phyloP scores from a whole-genome alignment of 2,113 vertebrate species.

The Sakesphorus luctuosus region DNA sequence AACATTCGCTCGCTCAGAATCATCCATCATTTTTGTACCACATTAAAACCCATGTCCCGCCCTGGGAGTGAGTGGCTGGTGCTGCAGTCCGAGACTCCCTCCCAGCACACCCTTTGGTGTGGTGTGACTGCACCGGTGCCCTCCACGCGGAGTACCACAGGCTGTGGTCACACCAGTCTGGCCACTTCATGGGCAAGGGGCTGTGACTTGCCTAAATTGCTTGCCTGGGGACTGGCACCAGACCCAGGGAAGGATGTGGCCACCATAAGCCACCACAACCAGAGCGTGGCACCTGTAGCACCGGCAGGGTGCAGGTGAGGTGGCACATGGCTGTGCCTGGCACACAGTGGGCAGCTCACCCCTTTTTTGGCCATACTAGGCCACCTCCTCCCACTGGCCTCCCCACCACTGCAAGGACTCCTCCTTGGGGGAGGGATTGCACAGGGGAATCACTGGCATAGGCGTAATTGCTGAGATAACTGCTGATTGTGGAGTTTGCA shows the following conservation, averaged over 20 bases:
- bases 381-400: no score
- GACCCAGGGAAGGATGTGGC: not conserved
- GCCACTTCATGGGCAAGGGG: fast-evolving
- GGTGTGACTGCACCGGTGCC: fast-evolving
- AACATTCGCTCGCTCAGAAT: constrained; percentile 4
- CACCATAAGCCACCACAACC: not conserved
- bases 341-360: not conserved
- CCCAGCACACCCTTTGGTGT: not conserved
- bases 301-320: not conserved
- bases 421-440: not conserved
- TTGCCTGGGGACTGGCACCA: not conserved
- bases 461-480: constrained; percentile 25
- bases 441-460: not conserved
- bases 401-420: not conserved
- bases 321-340: fast-evolving
- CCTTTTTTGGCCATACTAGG: fast-evolving
- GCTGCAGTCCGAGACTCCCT: not conserved
- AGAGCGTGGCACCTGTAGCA: fast-evolving
- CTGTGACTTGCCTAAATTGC: not conserved
- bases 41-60: constrained; percentile 10
- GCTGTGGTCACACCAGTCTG: fast-evolving
- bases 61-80: not conserved
- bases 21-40: constrained; percentile 60
- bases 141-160: not conserved
- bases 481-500: constrained; percentile 66